These are phyloP conservation scores for Nesogale talazaci DNA, from an alignment of 2,113 vertebrate genomes.

Conservation along the genomic window DNA sequence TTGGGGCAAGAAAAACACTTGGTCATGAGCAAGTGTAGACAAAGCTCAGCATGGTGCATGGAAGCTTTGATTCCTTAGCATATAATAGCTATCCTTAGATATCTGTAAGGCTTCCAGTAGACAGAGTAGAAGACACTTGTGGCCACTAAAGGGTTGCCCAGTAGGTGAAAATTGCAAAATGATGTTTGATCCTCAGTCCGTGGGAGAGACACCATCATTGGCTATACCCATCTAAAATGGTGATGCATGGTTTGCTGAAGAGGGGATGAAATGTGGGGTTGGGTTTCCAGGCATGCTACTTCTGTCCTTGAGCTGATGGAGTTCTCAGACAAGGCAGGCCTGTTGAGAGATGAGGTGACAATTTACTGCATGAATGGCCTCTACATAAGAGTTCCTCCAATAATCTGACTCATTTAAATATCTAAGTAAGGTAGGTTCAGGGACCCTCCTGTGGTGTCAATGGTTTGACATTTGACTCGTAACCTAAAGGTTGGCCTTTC, in stretches of 20 bases:
- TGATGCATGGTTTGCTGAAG: neutral
- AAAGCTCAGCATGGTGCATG: neutral
- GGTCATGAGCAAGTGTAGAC: neutral
- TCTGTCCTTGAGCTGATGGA: neutral
- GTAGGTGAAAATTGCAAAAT: neutral
- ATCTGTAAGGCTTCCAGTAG: neutral
- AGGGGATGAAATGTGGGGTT: neutral
- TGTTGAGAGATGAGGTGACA: constrained; percentile 7
- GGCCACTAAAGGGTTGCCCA: neutral
- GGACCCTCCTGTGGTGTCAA: neutral
- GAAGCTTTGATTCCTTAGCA: neutral
- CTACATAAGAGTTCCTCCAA: neutral
- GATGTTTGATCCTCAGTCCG: neutral
- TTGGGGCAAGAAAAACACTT: too few relatives aligned
- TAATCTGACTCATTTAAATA: neutral
- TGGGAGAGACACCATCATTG: neutral
- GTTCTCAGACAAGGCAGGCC: neutral
- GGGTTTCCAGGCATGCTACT: neutral
- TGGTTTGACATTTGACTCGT: neutral
- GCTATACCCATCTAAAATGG: too few relatives aligned
- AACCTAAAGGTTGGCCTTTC: neutral
- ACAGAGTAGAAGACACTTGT: neutral
- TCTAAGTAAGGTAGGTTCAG: neutral
- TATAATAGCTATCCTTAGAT: neutral
- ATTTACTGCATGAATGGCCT: constrained; percentile 31